Percentiles rank a stretch among this genome's conserved stretches.
Conservation (phyloP, 2,113 vertebrate genomes). For the Puntigrus tetrazona region DNA sequence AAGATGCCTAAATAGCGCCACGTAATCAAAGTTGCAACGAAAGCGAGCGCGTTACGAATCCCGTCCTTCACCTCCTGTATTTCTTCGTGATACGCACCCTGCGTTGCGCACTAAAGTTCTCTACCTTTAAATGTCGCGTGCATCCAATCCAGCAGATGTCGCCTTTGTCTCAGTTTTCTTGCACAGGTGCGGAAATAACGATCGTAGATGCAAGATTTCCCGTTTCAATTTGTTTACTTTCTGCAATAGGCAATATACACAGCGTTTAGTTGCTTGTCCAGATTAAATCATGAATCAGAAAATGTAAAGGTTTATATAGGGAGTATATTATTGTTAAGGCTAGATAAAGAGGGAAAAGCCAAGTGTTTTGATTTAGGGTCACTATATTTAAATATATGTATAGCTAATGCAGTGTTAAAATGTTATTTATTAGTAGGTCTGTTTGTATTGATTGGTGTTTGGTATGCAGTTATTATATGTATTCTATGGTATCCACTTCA, state of each 20-base stretch:
- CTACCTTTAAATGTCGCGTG: constrained; percentile 67
- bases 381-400: too few species aligned
- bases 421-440: too few species aligned
- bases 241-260: neutral
- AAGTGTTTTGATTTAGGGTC: too few species aligned
- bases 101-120: constrained; percentile 46
- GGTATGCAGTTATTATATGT: neutral
- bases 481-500: neutral
- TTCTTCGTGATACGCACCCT: constrained; percentile 30
- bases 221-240: neutral
- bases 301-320: too few species aligned
- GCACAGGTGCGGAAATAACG: constrained; percentile 64
- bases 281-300: neutral
- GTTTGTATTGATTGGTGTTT: neutral
- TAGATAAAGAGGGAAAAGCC: neutral
- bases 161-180: constrained; percentile 61
- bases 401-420: too few species aligned
- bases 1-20: neutral
- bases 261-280: neutral
- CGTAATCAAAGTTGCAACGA: constrained; percentile 22
- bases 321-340: neutral
- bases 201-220: constrained; percentile 64
- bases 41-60: neutral
- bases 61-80: constrained; percentile 4
- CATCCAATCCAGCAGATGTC: constrained; percentile 64